A percentile compares a stretch with the other conserved stretches of the same genome.
These are phyloP conservation scores for Oncorhynchus masou DNA, from an alignment of 2,113 vertebrate species.

Conservation along the genomic window DNA sequence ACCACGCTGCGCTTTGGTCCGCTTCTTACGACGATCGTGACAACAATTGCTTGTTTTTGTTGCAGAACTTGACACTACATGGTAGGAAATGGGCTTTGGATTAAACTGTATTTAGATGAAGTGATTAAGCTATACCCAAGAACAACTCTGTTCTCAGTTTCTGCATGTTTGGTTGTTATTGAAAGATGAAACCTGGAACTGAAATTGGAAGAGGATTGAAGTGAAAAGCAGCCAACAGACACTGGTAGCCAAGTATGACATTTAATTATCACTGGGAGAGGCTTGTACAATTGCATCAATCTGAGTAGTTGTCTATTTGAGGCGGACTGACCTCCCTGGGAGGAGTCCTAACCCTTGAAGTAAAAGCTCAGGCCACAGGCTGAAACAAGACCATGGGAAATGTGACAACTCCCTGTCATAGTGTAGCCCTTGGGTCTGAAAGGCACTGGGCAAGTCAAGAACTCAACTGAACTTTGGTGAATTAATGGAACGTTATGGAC, in stretches of 20 bases:
- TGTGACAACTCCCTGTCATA: background rate
- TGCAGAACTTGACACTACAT: too few species aligned
- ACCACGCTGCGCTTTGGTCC: too few species aligned
- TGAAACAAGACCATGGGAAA: background rate
- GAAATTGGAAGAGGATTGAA: too few species aligned
- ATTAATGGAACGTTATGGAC: too few species aligned
- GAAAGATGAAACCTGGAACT: background rate
- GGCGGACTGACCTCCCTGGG: background rate
- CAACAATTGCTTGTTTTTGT: too few species aligned
- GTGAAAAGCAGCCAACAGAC: too few species aligned
- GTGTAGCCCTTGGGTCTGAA: background rate
- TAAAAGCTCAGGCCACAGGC: background rate
- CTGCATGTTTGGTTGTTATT: background rate
- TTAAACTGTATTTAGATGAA: too few species aligned
- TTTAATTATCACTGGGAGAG: too few species aligned
- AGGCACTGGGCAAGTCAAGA: background rate
- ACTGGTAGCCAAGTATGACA: too few species aligned
- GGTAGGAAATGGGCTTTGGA: too few species aligned
- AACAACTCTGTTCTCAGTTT: background rate
- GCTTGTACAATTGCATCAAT: too few species aligned
- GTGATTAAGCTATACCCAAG: background rate
- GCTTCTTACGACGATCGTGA: too few species aligned
- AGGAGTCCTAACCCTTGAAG: background rate
- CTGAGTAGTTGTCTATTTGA: background rate
- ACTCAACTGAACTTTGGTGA: background rate